Evolutionary conservation across 2,113 vertebrate species (phyloP).

Genomic region (Excalfactoria chinensis): DNA sequence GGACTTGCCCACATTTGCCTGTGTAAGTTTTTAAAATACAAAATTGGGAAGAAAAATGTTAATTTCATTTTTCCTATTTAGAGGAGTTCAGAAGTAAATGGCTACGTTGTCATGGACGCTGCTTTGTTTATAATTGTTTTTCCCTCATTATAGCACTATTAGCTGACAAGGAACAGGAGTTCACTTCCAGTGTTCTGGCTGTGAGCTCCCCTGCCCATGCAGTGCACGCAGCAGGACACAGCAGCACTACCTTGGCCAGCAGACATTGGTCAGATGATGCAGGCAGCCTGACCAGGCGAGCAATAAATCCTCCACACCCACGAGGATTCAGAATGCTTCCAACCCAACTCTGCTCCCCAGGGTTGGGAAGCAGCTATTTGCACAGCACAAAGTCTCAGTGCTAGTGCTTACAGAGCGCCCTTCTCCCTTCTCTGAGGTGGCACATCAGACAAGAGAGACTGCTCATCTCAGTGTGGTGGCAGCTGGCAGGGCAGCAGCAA

Average conservation of each 20-base stretch:
- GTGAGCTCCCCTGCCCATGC: not conserved
- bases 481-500: not conserved
- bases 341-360: not conserved
- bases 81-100: constrained; percentile 27
- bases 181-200: not conserved
- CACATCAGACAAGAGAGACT: not conserved
- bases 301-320: not conserved
- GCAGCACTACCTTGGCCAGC: not conserved
- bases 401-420: not conserved
- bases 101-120: not conserved
- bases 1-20: constrained; percentile 27
- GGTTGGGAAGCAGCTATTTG: not conserved
- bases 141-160: not conserved
- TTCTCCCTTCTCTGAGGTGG: not conserved
- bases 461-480: not conserved
- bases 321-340: not conserved
- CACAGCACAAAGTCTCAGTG: not conserved
- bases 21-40: constrained; percentile 11
- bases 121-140: constrained; percentile 24
- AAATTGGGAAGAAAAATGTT: not conserved
- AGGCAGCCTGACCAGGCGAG: not conserved
- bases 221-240: not conserved
- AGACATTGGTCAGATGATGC: not conserved
- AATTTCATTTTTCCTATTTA: constrained; percentile 18
- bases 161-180: not conserved